A percentile compares a stretch with the other conserved stretches of the same genome.
These are phyloP conservation scores for Hormaphis cornu DNA, from an alignment of 1,140 invertebrate genomes.

Conservation along the genomic window DNA sequence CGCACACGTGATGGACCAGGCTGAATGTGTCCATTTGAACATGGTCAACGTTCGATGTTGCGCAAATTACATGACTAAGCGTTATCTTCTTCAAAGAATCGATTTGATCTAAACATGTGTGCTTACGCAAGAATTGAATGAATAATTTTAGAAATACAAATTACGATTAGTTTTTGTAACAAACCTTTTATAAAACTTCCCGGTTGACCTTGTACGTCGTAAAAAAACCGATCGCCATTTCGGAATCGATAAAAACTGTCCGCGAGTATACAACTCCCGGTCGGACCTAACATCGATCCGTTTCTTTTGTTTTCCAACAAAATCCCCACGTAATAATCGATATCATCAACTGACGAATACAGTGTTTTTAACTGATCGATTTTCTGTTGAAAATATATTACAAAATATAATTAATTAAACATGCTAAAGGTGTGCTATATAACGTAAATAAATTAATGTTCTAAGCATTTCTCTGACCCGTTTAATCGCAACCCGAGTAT, in stretches of 20 bases:
- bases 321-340: slow-evolving; percentile 72
- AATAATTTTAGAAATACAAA: background rate
- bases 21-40: background rate
- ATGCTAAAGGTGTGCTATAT: too few species aligned
- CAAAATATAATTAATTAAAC: background rate
- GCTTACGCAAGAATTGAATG: too few species aligned
- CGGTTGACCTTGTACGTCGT: slow-evolving; percentile 54
- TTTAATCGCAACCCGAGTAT: too few species aligned
- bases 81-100: background rate
- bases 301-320: slow-evolving; percentile 58
- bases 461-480: too few species aligned
- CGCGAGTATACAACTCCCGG: slow-evolving; percentile 71
- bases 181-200: slow-evolving; percentile 55
- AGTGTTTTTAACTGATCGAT: slow-evolving; percentile 44
- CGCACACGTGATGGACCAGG: background rate
- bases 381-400: slow-evolving; percentile 40
- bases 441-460: too few species aligned
- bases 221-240: slow-evolving; percentile 70
- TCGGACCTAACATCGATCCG: slow-evolving; percentile 68
- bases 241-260: slow-evolving; percentile 70
- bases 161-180: slow-evolving; percentile 33
- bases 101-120: background rate
- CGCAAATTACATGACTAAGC: slow-evolving; percentile 4
- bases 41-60: background rate
- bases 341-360: slow-evolving; percentile 59